Evolutionary conservation across 2,888 invertebrate species (phyloP).

Genomic region (Pandemis cinnamomeana): DNA sequence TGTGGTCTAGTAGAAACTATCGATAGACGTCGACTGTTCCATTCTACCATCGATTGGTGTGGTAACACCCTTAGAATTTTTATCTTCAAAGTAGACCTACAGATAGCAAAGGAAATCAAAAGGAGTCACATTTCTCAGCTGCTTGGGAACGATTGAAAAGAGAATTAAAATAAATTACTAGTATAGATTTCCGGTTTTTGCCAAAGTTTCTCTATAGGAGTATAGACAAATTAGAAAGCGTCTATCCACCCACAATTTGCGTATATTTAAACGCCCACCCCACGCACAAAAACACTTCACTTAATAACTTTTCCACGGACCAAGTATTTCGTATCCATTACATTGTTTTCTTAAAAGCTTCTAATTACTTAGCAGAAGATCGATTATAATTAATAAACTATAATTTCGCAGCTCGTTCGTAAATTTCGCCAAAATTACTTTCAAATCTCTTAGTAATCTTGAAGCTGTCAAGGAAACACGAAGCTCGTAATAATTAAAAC

Average conservation of each 20-base stretch:
- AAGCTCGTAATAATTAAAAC: conserved; percentile 7
- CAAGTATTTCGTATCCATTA: not conserved
- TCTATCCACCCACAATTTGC: conserved; percentile 1
- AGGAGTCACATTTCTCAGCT: too few relatives aligned
- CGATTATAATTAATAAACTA: not conserved
- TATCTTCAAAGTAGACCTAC: too few relatives aligned
- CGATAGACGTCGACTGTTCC: too few relatives aligned
- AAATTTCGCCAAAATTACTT: not conserved
- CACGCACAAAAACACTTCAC: not conserved
- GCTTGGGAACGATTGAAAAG: too few relatives aligned
- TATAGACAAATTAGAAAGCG: not conserved
- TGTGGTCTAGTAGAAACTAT: too few relatives aligned
- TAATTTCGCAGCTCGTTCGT: not conserved
- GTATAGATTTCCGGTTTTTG: not conserved
- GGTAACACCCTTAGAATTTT: too few relatives aligned
- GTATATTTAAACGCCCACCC: conserved; percentile 1
- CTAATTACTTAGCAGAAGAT: conserved; percentile 1
- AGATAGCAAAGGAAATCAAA: too few relatives aligned
- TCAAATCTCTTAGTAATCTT: conserved; percentile 1
- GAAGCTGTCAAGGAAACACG: conserved; percentile 3
- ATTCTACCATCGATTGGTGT: too few relatives aligned
- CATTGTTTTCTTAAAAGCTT: conserved; percentile 2
- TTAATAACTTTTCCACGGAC: not conserved
- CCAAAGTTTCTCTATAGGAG: not conserved
- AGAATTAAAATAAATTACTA: too few relatives aligned